Percentiles rank a stretch among this genome's conserved stretches.
These are phyloP conservation scores for Hydrozoanthus gracilis DNA, from an alignment of 92 coral and sea anemone genomes.

Conservation along the genomic window DNA sequence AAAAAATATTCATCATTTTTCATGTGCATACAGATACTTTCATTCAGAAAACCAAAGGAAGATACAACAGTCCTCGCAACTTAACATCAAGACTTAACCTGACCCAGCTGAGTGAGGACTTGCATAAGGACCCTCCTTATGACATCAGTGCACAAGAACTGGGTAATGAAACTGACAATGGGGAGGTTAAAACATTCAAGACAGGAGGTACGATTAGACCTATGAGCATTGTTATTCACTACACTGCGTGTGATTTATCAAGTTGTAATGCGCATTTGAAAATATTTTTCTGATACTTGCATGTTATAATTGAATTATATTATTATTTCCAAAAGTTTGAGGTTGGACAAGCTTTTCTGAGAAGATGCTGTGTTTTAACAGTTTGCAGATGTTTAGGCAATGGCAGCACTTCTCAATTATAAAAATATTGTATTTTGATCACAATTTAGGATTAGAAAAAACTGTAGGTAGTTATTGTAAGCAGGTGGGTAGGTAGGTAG, in stretches of 20 bases:
- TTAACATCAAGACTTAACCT: slow-evolving; percentile 88
- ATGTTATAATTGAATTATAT: too few relatives aligned
- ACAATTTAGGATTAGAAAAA: neutral
- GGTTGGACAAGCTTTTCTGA: too few relatives aligned
- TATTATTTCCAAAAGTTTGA: too few relatives aligned
- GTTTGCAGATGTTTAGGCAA: too few relatives aligned
- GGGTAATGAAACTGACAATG: slow-evolving; percentile 73
- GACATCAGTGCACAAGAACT: slow-evolving; percentile 82
- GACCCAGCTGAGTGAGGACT: slow-evolving; percentile 91
- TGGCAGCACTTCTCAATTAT: too few relatives aligned
- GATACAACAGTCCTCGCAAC: slow-evolving; percentile 92
- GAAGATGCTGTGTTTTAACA: too few relatives aligned
- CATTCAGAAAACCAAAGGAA: slow-evolving; percentile 95
- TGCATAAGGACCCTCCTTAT: slow-evolving; percentile 88
- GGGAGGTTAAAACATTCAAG: slow-evolving; percentile 81
- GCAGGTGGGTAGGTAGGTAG: too few relatives aligned
- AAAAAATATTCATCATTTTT: neutral
- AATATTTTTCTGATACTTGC: too few relatives aligned
- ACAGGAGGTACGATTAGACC: slow-evolving; percentile 76
- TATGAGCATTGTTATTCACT: neutral
- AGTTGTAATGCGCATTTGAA: neutral
- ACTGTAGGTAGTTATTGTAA: neutral
- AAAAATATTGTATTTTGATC: too few relatives aligned
- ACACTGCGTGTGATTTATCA: neutral
- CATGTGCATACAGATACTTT: slow-evolving; percentile 73